A percentile compares a stretch with the other conserved stretches of the same genome.
These are phyloP conservation scores for Toxostoma redivivum DNA, from an alignment of 2,113 vertebrate genomes.

Conservation along the genomic window DNA sequence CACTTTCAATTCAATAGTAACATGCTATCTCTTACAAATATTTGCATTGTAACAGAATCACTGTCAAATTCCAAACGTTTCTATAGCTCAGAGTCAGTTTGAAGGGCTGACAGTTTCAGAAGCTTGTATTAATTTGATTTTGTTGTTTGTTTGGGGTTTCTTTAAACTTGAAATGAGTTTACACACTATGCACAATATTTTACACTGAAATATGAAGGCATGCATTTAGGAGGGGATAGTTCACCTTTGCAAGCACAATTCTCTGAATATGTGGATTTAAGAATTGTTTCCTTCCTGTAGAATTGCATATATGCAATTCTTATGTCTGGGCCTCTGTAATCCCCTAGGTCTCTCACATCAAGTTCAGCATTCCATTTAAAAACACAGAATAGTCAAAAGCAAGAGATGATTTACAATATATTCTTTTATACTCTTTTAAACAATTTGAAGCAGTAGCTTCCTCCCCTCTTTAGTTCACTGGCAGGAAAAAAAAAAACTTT, in stretches of 20 bases:
- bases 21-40: background rate
- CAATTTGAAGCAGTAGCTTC: background rate
- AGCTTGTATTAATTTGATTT: background rate
- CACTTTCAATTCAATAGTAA: background rate
- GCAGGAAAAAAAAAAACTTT: background rate
- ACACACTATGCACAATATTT: background rate
- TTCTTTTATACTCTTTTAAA: background rate
- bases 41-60: background rate
- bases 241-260: background rate
- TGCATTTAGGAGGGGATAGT: background rate
- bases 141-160: background rate
- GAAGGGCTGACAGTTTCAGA: background rate
- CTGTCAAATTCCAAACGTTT: background rate
- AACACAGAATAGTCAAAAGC: background rate
- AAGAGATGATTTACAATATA: background rate
- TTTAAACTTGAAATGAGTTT: background rate
- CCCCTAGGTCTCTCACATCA: too few species aligned
- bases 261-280: rapidly evolving
- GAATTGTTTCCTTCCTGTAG: background rate
- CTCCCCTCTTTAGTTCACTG: background rate
- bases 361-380: background rate
- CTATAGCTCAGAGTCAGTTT: background rate
- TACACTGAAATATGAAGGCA: background rate
- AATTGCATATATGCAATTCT: background rate
- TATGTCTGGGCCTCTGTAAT: background rate